Conservation (phyloP, 1,140 invertebrate species). For the Drosophila bipectinata region DNA sequence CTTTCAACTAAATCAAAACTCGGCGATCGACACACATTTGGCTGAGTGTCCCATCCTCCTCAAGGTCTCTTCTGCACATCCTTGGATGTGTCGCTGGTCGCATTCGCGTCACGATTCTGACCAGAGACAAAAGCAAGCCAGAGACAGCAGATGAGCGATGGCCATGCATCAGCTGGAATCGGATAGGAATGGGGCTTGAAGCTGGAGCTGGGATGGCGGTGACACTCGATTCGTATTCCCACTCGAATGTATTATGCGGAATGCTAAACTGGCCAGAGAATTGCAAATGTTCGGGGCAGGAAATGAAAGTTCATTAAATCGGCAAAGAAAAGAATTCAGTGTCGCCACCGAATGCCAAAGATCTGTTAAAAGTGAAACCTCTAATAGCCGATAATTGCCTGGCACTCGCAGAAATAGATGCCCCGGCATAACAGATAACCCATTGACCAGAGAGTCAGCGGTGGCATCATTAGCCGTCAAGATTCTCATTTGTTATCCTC, state of each 20-base stretch:
- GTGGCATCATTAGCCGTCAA: slow-evolving; percentile 51
- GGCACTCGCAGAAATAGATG: slow-evolving; percentile 34
- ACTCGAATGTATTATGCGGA: slow-evolving; percentile 32
- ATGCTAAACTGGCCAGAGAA: slow-evolving; percentile 14
- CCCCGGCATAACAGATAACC: slow-evolving; percentile 26
- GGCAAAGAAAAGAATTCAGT: slow-evolving; percentile 16
- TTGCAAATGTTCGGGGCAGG: slow-evolving; percentile 35
- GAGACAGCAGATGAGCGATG: slow-evolving; percentile 55
- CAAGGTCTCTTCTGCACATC: slow-evolving; percentile 58
- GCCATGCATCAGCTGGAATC: slow-evolving; percentile 51
- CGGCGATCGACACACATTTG: slow-evolving; percentile 56
- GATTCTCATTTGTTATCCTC: slow-evolving; percentile 56
- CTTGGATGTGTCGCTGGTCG: slow-evolving; percentile 40
- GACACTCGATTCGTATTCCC: slow-evolving; percentile 43
- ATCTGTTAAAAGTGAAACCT: slow-evolving; percentile 66
- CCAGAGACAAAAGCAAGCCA: slow-evolving; percentile 34
- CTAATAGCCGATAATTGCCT: slow-evolving; percentile 59
- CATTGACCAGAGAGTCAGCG: slow-evolving; percentile 19
- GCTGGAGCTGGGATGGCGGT: slow-evolving; percentile 13
- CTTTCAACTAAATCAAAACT: slow-evolving; percentile 62
- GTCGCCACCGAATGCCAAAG: slow-evolving; percentile 22
- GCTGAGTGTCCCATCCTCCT: slow-evolving; percentile 26
- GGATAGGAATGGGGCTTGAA: slow-evolving; percentile 20
- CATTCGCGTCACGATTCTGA: slow-evolving; percentile 72
- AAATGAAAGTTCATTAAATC: slow-evolving; percentile 60